Evolutionary conservation across 2,113 vertebrate species (phyloP), one percentile per base, ranked within the genome.

Genomic region (Thunnus maccoyii): DNA sequence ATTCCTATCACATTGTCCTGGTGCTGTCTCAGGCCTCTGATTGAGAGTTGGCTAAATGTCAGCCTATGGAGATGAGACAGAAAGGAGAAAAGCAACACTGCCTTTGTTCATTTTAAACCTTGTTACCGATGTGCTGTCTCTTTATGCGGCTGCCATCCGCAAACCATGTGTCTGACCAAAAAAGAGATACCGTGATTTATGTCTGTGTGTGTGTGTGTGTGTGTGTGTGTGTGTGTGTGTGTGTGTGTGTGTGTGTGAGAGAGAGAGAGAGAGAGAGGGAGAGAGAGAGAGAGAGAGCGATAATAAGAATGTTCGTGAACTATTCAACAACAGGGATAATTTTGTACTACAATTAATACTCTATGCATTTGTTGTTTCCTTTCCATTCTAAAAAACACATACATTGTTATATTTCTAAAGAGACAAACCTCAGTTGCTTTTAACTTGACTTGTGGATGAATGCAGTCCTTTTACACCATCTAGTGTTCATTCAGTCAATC

Each of bases 1-100:
- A 95, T 94, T 94, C 93, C 61, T 78, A 81, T 88, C 90, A 91
- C 92, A 93, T 80, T 84, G 78, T 83, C 72, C 80, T 82, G 85
- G 78, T 82, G 48, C 80, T 18, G 78, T 75, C 64, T 89, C 86
- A 50, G 70, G 78, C 72, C 64, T 82, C 82, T 85, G 80, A 89
- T 77, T 81, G 77, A 89, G 80, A 72, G 72, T 84, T 89, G 85
- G 89, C 83, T 87, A 89, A 90, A 94, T 93, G 93, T 93, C 89
- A 93, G 84, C 56, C 76, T 82, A 84, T 89, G 84, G 86, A 89
- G 86, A 93, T 85, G 88, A 91, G 88, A 88, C 30, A 66, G 44
- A 52, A 63, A 64, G 50, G 51, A 83, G 86, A 57, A 54, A 48
- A n/a, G 61, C 76, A 47, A 32, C 58, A 52, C 36, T 56, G 75